These are phyloP conservation scores for Xenotilapia caudafasciata DNA, from an alignment of 2,113 vertebrate genomes.

Conservation along the genomic window DNA sequence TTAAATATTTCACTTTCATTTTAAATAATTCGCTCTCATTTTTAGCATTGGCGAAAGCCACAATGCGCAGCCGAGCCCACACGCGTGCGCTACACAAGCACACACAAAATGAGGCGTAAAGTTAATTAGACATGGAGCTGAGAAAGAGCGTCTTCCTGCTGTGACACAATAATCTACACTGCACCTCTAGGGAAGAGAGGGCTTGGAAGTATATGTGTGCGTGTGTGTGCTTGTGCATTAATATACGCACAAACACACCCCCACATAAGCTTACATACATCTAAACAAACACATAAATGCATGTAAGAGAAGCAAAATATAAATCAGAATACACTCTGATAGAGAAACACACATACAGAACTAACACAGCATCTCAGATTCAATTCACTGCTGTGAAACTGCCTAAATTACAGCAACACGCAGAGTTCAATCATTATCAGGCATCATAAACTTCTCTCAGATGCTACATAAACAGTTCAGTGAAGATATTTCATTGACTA, in stretches of 20 bases:
- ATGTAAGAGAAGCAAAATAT: background rate
- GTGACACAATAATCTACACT: conserved; percentile 40
- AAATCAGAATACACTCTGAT: background rate
- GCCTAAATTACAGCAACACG: background rate
- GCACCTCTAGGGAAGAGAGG: conserved; percentile 29
- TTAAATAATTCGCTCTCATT: conserved; percentile 35
- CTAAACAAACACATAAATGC: background rate
- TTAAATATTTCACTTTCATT: conserved; percentile 35
- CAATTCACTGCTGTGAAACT: background rate
- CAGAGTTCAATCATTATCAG: background rate
- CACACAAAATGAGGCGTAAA: conserved; percentile 50
- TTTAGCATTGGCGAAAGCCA: conserved; percentile 10
- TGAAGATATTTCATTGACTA: background rate
- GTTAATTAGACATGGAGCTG: conserved; percentile 66
- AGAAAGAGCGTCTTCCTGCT: conserved; percentile 53
- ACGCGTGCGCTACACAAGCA: background rate
- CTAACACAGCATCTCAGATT: background rate
- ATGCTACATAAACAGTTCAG: background rate
- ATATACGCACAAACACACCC: background rate
- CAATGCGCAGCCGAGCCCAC: background rate
- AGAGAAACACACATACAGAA: background rate
- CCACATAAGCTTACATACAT: background rate
- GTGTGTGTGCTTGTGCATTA: background rate
- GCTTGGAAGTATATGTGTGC: background rate
- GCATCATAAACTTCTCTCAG: background rate